phyloP scores from a whole-genome alignment of 37 sponge, comb jelly and placozoan species.

The Hexactinellida sp. region DNA sequence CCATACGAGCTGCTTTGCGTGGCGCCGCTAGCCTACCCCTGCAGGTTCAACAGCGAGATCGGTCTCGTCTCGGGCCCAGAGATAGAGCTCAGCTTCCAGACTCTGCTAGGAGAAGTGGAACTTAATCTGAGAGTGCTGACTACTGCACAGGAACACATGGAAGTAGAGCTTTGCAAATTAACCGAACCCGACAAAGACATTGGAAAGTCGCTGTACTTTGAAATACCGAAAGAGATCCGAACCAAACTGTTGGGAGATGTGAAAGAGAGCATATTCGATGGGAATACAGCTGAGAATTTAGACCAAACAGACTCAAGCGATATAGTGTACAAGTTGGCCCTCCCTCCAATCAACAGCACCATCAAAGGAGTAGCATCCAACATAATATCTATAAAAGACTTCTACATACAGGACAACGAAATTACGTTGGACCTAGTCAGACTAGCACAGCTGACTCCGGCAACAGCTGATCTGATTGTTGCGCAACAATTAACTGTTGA shows the following conservation, averaged over 20 bases:
- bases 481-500: background rate
- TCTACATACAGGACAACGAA: slow-evolving; percentile 7
- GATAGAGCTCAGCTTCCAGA: background rate
- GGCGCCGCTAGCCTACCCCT: background rate
- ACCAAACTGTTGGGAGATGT: background rate
- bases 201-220: background rate
- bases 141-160: background rate
- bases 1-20: background rate
- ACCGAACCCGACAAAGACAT: background rate
- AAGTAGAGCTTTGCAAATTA: background rate
- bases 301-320: background rate
- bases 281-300: background rate
- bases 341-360: background rate
- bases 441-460: background rate
- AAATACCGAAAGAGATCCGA: background rate
- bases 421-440: background rate
- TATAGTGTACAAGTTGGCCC: background rate
- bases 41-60: background rate
- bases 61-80: background rate
- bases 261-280: slow-evolving; percentile 1
- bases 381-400: background rate
- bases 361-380: background rate
- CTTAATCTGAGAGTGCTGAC: background rate
- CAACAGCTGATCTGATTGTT: background rate
- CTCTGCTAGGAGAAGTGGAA: background rate